phyloP scores from a whole-genome alignment of 2,113 vertebrate genomes.

The Pelodiscus sinensis region DNA sequence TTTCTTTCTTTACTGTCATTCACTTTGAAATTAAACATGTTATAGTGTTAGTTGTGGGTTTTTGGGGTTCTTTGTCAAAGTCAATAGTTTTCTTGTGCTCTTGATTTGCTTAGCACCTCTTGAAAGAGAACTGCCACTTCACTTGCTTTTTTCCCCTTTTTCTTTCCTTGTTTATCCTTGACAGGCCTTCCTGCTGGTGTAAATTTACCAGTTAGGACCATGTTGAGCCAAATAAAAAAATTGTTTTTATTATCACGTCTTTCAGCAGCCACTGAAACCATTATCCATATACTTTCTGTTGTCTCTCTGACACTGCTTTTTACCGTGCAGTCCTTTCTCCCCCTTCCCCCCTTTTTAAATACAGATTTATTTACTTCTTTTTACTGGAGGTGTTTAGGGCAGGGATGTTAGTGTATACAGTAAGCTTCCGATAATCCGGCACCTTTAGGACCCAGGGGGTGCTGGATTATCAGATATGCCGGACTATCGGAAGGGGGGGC shows the following conservation, averaged over 20 bases:
- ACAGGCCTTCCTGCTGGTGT: neutral
- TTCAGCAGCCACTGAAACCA: neutral
- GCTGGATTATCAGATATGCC: too few species aligned
- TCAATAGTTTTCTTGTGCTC: too few species aligned
- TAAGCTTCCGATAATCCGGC: too few species aligned
- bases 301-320: neutral
- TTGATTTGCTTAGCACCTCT: neutral
- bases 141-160: neutral
- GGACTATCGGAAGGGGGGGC: too few species aligned
- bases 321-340: neutral
- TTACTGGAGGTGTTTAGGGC: neutral
- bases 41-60: too few species aligned
- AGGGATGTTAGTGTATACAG: too few species aligned
- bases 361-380: neutral
- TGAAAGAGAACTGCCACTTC: neutral
- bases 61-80: too few species aligned
- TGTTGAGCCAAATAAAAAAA: neutral
- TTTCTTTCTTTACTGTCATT: too few species aligned
- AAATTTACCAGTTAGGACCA: neutral
- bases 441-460: too few species aligned
- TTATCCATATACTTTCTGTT: neutral
- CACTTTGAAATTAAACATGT: too few species aligned
- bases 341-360: neutral
- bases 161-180: neutral
- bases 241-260: neutral